Base-by-base conservation (phyloP, 1,140 invertebrate species). In the Chrysopa pallens region DNA sequence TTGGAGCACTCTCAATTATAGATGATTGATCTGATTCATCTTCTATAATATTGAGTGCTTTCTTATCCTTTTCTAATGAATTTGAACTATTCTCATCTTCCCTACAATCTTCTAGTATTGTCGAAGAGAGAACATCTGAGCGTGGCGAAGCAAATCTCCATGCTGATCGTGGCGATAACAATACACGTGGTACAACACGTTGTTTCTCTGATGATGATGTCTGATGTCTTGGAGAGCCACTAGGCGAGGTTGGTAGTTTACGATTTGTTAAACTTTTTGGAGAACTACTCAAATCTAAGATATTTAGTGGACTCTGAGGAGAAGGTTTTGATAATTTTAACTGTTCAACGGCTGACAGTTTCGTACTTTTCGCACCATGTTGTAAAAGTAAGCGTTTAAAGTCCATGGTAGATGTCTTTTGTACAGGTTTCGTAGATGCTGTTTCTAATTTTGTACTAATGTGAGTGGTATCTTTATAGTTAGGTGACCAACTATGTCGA, bases 271-370 rank as follows among this genome's bases (percentile, higher is more conserved):
- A 72, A 27, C 69, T 76, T 58, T 74, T 73, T 23, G 75, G 75
- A 12, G 74, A 77, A 14, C 72, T 68, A 51, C 74, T 78, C 27
- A 77, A 56, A 49, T 78, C 74, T 37, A 78, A 59, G 45, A 74
- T 73, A 45, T 66, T 73, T 40, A 73, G 53, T 59, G 42, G 66
- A 54, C 55, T 60, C 52, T 57, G 66, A 39, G 42, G 50, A 66
- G 69, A 49, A 47, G 76, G 70, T 52, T 72, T 76, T 0, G 78
- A 76, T 27, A 83, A 59, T 62, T 83, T 84, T 6, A 90, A 55
- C 56, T 84, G 74, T 57, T 90, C 84, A 4, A 86, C 82, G 6
- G 85, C 85, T 11, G 84, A 87, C 0, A 83, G 56, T 51, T 81
- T 80, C 7, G 64, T 63, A 42, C 66, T 40, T 61, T 76, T 69